phyloP scores from a whole-genome alignment of 2,797 vertebrate species.

The Helostoma temminkii region DNA sequence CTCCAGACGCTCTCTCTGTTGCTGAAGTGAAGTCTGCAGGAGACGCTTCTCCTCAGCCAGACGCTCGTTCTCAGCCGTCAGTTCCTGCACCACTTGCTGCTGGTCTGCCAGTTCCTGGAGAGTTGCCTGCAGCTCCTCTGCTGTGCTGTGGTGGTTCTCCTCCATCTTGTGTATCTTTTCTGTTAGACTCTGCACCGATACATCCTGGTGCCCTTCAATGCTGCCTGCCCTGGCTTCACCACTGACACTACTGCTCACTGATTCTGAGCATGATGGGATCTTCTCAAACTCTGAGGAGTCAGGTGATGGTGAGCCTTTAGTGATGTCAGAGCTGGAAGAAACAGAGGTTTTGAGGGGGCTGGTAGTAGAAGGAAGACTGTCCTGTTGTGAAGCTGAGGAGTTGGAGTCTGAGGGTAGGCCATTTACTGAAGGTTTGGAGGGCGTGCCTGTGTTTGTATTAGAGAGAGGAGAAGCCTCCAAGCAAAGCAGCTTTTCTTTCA shows the following conservation, averaged over 20 bases:
- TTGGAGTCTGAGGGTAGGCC: constrained; percentile 72
- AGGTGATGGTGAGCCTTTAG: constrained; percentile 91
- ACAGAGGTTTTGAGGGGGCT: constrained; percentile 83
- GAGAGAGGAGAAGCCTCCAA: constrained; percentile 87
- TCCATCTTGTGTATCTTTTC: constrained; percentile 97
- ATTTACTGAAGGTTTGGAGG: constrained; percentile 72
- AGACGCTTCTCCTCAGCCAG: constrained; percentile 91
- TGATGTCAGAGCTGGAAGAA: constrained; percentile 90
- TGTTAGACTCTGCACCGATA: constrained; percentile 90
- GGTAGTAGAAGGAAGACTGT: constrained; percentile 47
- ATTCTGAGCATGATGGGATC: constrained; percentile 88
- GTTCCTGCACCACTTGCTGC: constrained; percentile 96
- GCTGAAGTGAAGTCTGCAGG: constrained; percentile 91
- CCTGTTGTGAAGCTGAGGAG: constrained; percentile 52
- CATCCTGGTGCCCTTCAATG: constrained; percentile 75
- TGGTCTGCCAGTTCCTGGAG: constrained; percentile 96
- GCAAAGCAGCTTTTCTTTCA: constrained; percentile 92
- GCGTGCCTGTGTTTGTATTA: constrained; percentile 77
- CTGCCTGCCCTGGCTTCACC: constrained; percentile 61
- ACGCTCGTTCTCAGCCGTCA: constrained; percentile 95
- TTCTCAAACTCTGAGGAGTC: constrained; percentile 95
- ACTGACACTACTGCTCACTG: constrained; percentile 81
- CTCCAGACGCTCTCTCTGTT: constrained; percentile 91
- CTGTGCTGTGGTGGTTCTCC: constrained; percentile 95
- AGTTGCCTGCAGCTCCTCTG: constrained; percentile 96